Percentiles rank a stretch among this genome's conserved stretches.
Evolutionary conservation across 2,113 vertebrate species (phyloP).

Genomic region (Gracilinanus agilis): DNA sequence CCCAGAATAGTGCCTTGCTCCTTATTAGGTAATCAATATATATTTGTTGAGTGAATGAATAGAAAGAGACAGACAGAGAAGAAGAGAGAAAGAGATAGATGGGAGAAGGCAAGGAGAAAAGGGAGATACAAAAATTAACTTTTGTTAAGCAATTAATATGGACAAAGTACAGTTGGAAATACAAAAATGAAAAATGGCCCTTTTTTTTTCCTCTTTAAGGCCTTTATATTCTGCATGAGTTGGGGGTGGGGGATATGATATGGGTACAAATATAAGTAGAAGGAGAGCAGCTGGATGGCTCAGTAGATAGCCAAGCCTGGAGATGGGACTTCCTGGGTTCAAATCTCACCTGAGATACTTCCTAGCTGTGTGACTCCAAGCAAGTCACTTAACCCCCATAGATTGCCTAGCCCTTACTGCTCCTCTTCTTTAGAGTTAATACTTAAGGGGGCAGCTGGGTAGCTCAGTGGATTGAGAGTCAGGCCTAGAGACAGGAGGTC

Average conservation of each 20-base stretch:
- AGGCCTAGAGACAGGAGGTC: too few species aligned
- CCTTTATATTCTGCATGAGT: background rate
- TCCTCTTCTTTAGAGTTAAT: too few species aligned
- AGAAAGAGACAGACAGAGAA: background rate
- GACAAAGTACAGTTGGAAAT: background rate
- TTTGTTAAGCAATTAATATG: background rate
- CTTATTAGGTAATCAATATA: background rate
- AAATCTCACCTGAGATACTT: too few species aligned
- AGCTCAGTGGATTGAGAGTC: too few species aligned
- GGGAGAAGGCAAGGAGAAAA: background rate
- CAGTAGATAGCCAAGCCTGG: too few species aligned
- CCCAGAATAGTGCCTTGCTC: background rate
- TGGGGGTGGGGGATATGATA: background rate
- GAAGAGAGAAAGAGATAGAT: background rate
- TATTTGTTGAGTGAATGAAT: slow-evolving; percentile 5
- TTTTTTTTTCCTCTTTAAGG: background rate
- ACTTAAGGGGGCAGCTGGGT: too few species aligned
- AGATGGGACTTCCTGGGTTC: too few species aligned
- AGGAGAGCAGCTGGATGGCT: too few species aligned
- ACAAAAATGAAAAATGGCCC: background rate
- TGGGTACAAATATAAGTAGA: background rate
- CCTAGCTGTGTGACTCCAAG: too few species aligned
- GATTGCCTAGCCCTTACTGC: too few species aligned
- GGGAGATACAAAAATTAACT: background rate
- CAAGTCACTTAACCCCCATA: too few species aligned